Percentiles rank a stretch among this genome's conserved stretches.
Evolutionary conservation across 1,140 invertebrate species (phyloP).

Genomic region (Plutomurus gul): DNA sequence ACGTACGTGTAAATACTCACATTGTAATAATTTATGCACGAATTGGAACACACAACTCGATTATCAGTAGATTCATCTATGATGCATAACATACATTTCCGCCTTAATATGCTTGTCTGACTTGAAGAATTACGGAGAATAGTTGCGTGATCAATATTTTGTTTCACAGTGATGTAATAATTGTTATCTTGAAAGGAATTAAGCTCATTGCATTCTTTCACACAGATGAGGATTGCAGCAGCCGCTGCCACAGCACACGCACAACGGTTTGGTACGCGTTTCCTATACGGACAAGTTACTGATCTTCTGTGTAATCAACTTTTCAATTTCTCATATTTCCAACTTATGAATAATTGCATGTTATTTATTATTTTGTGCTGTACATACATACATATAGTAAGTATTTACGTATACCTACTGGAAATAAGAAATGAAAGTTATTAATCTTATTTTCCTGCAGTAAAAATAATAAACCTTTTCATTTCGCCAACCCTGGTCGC

Average conservation of each 20-base stretch:
- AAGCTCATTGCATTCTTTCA: not conserved
- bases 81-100: not conserved
- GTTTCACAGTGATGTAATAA: not conserved
- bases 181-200: not conserved
- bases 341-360: not conserved
- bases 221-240: conserved; percentile 63
- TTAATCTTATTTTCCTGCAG: no score
- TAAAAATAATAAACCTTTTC: no score
- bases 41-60: not conserved
- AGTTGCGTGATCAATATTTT: not conserved
- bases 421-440: not conserved
- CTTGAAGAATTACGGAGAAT: not conserved
- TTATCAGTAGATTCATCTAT: not conserved
- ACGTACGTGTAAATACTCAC: not conserved
- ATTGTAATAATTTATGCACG: not conserved
- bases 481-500: no score
- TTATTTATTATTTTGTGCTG: no score
- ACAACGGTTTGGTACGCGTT: conserved; percentile 68
- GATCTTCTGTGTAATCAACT: conserved; percentile 63
- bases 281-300: conserved; percentile 63
- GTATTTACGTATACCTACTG: not conserved
- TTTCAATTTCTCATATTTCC: not conserved
- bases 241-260: conserved; percentile 63
- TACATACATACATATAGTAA: not conserved
- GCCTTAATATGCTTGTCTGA: no score